phyloP scores from a whole-genome alignment of 2,797 vertebrate species.

The Darevskia mixta region DNA sequence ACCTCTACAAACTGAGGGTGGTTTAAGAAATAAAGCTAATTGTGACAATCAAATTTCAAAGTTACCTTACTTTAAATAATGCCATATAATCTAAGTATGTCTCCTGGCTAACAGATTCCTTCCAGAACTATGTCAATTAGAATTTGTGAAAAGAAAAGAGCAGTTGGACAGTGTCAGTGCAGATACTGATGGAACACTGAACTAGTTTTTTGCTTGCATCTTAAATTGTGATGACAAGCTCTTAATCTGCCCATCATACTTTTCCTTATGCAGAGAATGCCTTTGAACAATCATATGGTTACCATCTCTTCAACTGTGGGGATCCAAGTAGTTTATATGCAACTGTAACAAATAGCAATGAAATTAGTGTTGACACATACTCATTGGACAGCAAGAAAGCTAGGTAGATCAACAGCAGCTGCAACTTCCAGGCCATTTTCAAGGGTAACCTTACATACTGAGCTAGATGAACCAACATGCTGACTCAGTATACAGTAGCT shows the following conservation, averaged over 20 bases:
- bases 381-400: too few relatives aligned
- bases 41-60: not conserved
- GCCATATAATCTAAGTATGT: not conserved
- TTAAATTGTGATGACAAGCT: constrained; percentile 20
- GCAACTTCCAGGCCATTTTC: too few relatives aligned
- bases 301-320: not conserved
- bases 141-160: not conserved
- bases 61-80: not conserved
- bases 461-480: too few relatives aligned
- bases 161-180: not conserved
- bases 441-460: too few relatives aligned
- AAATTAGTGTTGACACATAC: constrained; percentile 9
- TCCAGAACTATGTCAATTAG: not conserved
- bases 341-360: not conserved
- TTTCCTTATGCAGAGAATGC: not conserved
- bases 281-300: not conserved
- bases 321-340: not conserved
- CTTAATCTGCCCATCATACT: not conserved
- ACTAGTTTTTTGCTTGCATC: not conserved
- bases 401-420: too few relatives aligned
- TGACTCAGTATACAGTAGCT: too few relatives aligned
- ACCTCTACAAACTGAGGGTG: not conserved
- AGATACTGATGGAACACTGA: not conserved
- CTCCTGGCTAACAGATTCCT: not conserved
- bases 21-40: not conserved